Evolutionary conservation across 2,113 vertebrate species (phyloP), one percentile per base, ranked within the genome.

Genomic region (mouse (Mus musculus)): DNA sequence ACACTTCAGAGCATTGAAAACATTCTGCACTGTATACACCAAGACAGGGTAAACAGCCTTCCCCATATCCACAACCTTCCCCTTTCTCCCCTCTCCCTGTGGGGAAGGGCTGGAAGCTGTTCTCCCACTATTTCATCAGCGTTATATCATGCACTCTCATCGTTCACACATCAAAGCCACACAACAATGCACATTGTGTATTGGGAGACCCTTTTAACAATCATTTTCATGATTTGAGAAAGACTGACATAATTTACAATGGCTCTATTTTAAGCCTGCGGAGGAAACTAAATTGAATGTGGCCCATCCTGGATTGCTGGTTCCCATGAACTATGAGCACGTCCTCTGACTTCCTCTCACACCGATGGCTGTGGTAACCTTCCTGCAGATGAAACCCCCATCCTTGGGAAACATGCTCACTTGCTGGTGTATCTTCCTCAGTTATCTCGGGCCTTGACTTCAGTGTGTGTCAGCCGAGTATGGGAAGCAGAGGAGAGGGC

Each of bases 241-340:
- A 99, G 99, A 98, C 99, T 99, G 99, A 99, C 99, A 98, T 99
- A 99, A 99, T 99, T 99, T 99, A 99, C 99, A 99, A 99, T 99
- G 99, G 99, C 98, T 99, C 99, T 99, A 99, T 99, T 99, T 99
- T 99, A 99, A 99, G 99, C 98, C 98, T 95, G 99, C 98, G 99
- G 98, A 99, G 99, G 99, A 99, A 99, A 99, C 98, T 98, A 98
- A 99, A 99, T 99, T 99, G 99, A 99, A 99, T 99, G 99, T 99
- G 99, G 99, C 99, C 99, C 99, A 99, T 99, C 99, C 99, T 99
- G 99, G 98, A 99, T 98, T 98, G 99, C 98, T 98, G 98, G 99
- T 99, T 99, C 99, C 99, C 99, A 99, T 99, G 99, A 99, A 99
- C 99, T 98, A 98, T 98, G 99, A 99, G 99, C 99, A 99, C 99